Evolutionary conservation across 2,888 invertebrate species (phyloP).

Genomic region (Mesorhabditis sp.): DNA sequence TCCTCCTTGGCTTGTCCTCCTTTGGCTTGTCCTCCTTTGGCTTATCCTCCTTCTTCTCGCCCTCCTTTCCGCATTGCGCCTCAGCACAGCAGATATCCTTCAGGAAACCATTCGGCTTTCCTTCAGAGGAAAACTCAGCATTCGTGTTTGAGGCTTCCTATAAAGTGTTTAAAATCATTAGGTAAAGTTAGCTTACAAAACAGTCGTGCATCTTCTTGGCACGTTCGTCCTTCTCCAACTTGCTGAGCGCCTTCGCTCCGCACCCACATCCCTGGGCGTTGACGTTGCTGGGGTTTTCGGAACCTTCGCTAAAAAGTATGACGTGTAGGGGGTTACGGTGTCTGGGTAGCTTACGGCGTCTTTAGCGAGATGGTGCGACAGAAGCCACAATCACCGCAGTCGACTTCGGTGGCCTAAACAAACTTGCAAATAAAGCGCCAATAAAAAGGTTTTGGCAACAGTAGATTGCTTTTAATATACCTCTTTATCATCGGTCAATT

Average conservation of each 20-base stretch:
- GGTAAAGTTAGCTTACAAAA: not conserved
- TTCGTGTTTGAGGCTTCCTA: not conserved
- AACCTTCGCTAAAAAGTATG: too few relatives aligned
- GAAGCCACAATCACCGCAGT: slow-evolving; percentile 4
- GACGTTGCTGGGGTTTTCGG: not conserved
- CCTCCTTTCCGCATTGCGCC: not conserved
- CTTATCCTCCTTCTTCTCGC: not conserved
- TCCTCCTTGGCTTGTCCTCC: not conserved
- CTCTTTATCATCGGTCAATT: too few relatives aligned
- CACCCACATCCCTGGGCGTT: not conserved
- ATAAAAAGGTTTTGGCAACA: too few relatives aligned
- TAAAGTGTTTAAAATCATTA: not conserved
- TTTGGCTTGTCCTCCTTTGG: not conserved
- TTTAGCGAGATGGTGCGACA: not conserved
- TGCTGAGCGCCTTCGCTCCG: not conserved
- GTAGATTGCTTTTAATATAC: too few relatives aligned
- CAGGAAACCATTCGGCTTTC: not conserved
- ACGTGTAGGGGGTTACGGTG: not conserved
- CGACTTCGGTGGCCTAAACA: not conserved
- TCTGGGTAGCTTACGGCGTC: not conserved
- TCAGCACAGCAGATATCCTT: not conserved
- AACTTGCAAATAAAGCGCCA: not conserved
- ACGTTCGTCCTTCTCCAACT: not conserved
- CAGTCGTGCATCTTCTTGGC: not conserved
- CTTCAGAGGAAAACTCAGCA: not conserved